phyloP scores from a whole-genome alignment of 1,140 invertebrate genomes.

The Euwallacea fornicatus region DNA sequence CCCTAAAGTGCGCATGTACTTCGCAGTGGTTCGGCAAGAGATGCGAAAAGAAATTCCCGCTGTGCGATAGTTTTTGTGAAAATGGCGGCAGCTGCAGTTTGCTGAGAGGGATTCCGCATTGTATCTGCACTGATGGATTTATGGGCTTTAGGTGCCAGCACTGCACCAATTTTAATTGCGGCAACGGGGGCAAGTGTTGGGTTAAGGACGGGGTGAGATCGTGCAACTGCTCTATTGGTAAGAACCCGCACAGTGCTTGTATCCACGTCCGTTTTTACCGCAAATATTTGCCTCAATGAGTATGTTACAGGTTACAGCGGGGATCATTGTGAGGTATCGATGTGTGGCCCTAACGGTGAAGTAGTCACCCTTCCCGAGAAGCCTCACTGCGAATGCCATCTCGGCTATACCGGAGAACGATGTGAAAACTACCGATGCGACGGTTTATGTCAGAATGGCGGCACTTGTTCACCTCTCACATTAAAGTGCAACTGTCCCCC shows the following conservation, averaged over 20 bases:
- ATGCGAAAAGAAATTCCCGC: slow-evolving; percentile 63
- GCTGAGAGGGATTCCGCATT: slow-evolving; percentile 53
- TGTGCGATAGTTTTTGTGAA: slow-evolving; percentile 51
- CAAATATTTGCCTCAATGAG: background rate
- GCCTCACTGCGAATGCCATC: slow-evolving; percentile 53
- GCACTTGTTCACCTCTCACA: slow-evolving; percentile 25
- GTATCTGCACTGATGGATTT: slow-evolving; percentile 61
- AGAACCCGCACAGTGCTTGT: background rate
- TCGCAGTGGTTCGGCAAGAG: slow-evolving; percentile 66
- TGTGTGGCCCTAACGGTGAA: slow-evolving; percentile 42
- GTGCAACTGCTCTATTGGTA: slow-evolving; percentile 46
- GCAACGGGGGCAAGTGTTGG: slow-evolving; percentile 49
- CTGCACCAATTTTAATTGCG: slow-evolving; percentile 47
- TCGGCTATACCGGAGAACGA: slow-evolving; percentile 58
- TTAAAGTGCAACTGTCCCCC: slow-evolving; percentile 28
- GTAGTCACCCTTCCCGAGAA: slow-evolving; percentile 31
- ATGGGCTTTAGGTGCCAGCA: slow-evolving; percentile 52
- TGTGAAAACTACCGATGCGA: slow-evolving; percentile 54
- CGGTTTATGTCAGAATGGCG: slow-evolving; percentile 37
- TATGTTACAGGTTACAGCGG: slow-evolving; percentile 33
- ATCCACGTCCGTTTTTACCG: background rate
- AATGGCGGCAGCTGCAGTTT: slow-evolving; percentile 62
- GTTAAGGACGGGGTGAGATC: slow-evolving; percentile 28
- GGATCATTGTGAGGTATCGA: slow-evolving; percentile 40
- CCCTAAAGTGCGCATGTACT: slow-evolving; percentile 62